Base-by-base conservation (phyloP, 2,113 vertebrate genomes). In the Leptobrachium leishanense region DNA sequence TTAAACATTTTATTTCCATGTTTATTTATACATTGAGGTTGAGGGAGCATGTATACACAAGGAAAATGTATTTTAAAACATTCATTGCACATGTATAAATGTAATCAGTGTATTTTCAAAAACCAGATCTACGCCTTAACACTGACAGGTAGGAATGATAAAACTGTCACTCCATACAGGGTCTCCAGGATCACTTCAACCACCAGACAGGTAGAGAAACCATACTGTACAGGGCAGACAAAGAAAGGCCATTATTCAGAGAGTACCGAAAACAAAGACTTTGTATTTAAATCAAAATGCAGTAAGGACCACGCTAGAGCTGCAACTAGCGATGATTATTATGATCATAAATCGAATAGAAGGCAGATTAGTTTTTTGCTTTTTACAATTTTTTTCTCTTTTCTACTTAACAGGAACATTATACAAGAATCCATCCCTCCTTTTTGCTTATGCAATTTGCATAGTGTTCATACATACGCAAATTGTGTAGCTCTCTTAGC, bases 71-170 rank as follows among this genome's bases (percentile, higher is more conserved):
- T 54, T 53, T 43, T 72, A 71, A 78, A 78, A 71, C 43, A 31
- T 64, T 44, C 44, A 79, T 79, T 72, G 46, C 46, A 67, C 77
- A 66, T 50, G 15, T 64, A 66, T 31, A 41, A 68, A 65, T 39
- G n/a, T 43, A 72, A 79, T 79, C 31, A 64, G 57, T 41, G 43
- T 12, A 9, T 8, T 44, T 72, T 43, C 15, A 64, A 46, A 54
- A 79, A 71, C 15, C 15, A 70, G 59, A 69, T 72, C 62, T 72
- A 67, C 46, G 72, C 69, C 59, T 79, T 55, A 79, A 72, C 77
- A 79, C 77, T 72, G 77, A 54, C 44, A 72, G 13, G 20, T 12
- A 65, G 66, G 57, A 64, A 72, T 39, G 20, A 9, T 71, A 72
- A 65, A 71, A 78, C 41, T 72, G 68, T 71, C 76, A 78, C 68